A percentile compares a stretch with the other conserved stretches of the same genome.
Evolutionary conservation across 23 tunicate species (phyloP).

Genomic region (Diplosoma virens): DNA sequence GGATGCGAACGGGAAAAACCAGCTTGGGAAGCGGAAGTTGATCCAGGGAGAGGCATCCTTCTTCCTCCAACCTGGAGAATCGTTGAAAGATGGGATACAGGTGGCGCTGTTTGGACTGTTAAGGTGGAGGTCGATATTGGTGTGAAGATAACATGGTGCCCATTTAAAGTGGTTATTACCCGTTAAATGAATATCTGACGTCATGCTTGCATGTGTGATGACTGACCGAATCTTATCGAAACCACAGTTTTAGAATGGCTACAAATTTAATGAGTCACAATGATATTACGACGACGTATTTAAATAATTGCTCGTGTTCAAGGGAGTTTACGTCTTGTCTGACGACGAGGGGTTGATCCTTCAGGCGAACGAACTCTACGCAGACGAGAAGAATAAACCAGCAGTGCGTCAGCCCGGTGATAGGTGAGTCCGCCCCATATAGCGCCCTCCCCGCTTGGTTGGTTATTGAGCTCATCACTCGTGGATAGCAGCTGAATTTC

Average conservation of each 20-base stretch:
- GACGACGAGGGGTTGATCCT: conserved; percentile 94
- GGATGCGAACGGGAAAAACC: conserved; percentile 80
- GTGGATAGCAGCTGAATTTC: neutral
- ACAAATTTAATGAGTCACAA: no score
- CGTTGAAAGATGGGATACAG: conserved; percentile 77
- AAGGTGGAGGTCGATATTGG: no score
- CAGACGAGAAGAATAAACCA: conserved; percentile 71
- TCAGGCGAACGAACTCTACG: conserved; percentile 62
- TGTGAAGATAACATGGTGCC: no score
- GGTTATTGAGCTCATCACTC: neutral
- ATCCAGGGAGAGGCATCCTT: conserved; percentile 91
- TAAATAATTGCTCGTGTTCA: no score
- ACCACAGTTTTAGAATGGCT: no score
- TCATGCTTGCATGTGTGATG: no score
- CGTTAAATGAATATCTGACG: no score
- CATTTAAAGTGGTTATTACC: no score
- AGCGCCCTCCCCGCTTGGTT: neutral
- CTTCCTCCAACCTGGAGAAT: conserved; percentile 88
- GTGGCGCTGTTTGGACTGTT: no score
- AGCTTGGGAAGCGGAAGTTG: conserved; percentile 80
- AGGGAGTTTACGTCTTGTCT: conserved; percentile 82
- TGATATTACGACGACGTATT: no score
- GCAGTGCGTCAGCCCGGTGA: conserved; percentile 89
- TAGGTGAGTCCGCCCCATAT: conserved; percentile 19
- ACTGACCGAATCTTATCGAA: no score